Percentiles rank a stretch among this genome's conserved stretches.
phyloP scores from a whole-genome alignment of 2,113 vertebrate species.

The Ivindomyrus marchei region DNA sequence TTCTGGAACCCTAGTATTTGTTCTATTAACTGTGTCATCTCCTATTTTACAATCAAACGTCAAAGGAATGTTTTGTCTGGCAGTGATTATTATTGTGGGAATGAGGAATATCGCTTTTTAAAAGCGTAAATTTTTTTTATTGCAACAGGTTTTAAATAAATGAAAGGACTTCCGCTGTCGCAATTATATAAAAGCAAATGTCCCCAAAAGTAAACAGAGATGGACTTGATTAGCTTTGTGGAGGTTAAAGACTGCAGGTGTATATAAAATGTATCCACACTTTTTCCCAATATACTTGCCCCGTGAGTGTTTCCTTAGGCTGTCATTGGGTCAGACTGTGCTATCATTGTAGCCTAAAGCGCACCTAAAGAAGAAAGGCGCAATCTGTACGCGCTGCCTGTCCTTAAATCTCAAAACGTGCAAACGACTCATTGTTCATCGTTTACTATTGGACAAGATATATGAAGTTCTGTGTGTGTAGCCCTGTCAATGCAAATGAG shows the following conservation, averaged over 20 bases:
- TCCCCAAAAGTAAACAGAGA: background rate
- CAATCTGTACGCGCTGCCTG: background rate
- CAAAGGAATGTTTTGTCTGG: conserved; percentile 22
- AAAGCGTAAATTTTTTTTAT: background rate
- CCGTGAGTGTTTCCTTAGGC: background rate
- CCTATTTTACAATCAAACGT: background rate
- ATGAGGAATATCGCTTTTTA: background rate
- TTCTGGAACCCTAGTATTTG: background rate
- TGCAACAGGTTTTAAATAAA: background rate
- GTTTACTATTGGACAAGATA: background rate
- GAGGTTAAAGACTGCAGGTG: background rate
- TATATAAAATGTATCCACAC: background rate
- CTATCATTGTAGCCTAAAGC: background rate
- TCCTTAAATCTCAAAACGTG: background rate
- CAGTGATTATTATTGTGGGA: conserved; percentile 27
- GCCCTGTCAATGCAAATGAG: background rate
- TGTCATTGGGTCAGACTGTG: background rate
- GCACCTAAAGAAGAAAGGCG: background rate
- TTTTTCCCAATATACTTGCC: background rate
- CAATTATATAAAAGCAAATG: background rate
- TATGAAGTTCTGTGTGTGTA: background rate
- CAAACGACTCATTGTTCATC: background rate
- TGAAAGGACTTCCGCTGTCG: background rate
- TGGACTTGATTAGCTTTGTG: background rate
- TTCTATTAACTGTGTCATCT: background rate